Evolutionary conservation across 2,888 invertebrate species (phyloP).

Genomic region (Cheilosia vulpina): DNA sequence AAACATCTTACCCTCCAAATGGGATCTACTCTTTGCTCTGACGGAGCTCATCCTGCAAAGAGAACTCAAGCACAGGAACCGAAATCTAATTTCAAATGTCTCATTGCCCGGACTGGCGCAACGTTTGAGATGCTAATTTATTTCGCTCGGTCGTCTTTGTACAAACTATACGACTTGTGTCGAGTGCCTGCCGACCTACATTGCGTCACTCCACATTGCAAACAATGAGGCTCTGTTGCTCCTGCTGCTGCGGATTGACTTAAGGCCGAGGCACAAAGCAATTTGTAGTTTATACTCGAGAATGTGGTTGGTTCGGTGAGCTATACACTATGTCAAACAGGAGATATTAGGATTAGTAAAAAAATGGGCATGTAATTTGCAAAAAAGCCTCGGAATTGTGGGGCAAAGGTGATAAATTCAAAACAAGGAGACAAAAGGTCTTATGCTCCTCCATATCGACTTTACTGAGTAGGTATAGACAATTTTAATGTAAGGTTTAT

Average conservation of each 20-base stretch:
- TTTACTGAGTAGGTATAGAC: no score
- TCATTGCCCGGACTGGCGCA: conserved; percentile 42
- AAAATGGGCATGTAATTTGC: neutral
- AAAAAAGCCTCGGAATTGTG: no score
- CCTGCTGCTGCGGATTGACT: conserved; percentile 12
- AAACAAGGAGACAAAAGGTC: no score
- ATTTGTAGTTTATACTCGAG: conserved; percentile 1
- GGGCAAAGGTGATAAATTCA: no score
- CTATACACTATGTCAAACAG: neutral
- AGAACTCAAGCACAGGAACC: conserved; percentile 53
- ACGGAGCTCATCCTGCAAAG: neutral
- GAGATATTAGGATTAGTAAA: neutral
- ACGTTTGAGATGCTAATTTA: conserved; percentile 57
- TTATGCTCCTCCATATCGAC: no score
- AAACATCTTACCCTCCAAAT: conserved; percentile 16
- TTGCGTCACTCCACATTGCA: neutral
- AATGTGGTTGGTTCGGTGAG: neutral
- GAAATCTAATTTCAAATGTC: conserved; percentile 58
- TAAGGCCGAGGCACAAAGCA: neutral
- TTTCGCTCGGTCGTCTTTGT: conserved; percentile 33
- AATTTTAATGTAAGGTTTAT: no score
- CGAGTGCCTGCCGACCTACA: conserved; percentile 31
- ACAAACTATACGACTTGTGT: conserved; percentile 18
- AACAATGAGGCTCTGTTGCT: conserved; percentile 46
- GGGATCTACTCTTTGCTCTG: neutral